phyloP scores from a whole-genome alignment of 2,797 vertebrate genomes.

The Bradypodion ventrale region DNA sequence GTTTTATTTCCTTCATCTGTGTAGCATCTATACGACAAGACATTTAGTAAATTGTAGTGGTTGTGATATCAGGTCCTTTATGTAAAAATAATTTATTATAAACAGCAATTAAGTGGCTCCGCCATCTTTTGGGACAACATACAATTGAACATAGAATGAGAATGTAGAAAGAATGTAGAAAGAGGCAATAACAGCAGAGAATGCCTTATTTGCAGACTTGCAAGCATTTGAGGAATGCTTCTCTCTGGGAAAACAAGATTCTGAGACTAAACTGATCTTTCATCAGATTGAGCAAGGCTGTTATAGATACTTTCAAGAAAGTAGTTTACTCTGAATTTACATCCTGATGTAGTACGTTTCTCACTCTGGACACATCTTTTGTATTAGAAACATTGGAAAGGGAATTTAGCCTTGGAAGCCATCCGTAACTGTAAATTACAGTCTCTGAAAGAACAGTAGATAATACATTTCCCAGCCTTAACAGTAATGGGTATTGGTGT shows the following conservation, averaged over 20 bases:
- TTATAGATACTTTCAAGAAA: neutral
- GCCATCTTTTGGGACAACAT: neutral
- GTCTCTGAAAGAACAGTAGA: neutral
- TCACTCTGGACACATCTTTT: neutral
- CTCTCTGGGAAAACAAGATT: neutral
- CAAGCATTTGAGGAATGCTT: neutral
- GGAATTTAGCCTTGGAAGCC: neutral
- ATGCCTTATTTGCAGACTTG: neutral
- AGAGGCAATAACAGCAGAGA: neutral
- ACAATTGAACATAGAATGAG: neutral
- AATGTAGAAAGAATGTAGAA: neutral
- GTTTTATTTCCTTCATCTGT: neutral
- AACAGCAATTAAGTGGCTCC: neutral
- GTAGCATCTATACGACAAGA: neutral
- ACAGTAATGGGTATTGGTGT: constrained; percentile 6
- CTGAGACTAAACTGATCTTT: neutral
- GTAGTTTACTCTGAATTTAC: constrained; percentile 11
- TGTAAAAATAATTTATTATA: neutral
- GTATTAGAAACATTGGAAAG: neutral
- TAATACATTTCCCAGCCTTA: neutral
- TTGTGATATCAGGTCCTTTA: neutral
- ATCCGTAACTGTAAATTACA: constrained; percentile 11
- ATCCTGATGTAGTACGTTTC: neutral
- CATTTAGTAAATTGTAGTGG: neutral
- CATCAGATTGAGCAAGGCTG: neutral